These are phyloP conservation scores for Glareola pratincola DNA, from an alignment of 2,113 vertebrate species.

Conservation along the genomic window DNA sequence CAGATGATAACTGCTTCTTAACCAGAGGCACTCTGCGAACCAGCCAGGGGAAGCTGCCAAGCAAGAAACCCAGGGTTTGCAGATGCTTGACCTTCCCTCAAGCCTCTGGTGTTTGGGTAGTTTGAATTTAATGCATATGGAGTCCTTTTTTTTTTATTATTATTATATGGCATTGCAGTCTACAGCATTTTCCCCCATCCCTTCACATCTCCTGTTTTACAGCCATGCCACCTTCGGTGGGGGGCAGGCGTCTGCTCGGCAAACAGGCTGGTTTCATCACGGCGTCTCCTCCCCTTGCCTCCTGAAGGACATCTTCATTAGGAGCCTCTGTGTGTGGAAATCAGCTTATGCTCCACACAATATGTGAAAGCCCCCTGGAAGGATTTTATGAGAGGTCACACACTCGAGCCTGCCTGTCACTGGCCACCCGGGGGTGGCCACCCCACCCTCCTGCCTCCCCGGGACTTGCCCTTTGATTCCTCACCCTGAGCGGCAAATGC, in stretches of 20 bases:
- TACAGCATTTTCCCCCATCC: not conserved
- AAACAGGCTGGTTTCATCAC: conserved; percentile 12
- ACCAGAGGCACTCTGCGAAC: not conserved
- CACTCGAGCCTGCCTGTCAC: not conserved
- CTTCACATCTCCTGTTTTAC: not conserved
- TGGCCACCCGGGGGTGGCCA: not conserved
- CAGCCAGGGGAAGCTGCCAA: not conserved
- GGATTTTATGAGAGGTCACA: conserved; percentile 43
- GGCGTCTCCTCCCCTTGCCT: not conserved
- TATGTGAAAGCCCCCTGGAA: not conserved
- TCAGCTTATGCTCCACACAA: not conserved
- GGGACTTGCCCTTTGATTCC: conserved; percentile 22
- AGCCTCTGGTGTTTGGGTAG: not conserved
- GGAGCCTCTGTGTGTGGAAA: not conserved
- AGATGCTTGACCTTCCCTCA: not conserved
- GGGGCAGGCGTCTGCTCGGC: not conserved
- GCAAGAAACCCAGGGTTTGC: accelerated
- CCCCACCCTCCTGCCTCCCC: not conserved
- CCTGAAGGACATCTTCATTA: conserved; percentile 28
- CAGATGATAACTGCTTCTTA: conserved; percentile 12
- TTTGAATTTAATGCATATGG: not conserved
- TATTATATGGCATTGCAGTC: not conserved
- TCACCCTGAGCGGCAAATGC: not conserved
- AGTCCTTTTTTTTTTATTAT: not conserved
- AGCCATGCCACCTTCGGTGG: accelerated